Percentiles rank a stretch among this genome's conserved stretches.
Evolutionary conservation across 1,140 invertebrate species (phyloP).

Genomic region (Tribolium castaneum): DNA sequence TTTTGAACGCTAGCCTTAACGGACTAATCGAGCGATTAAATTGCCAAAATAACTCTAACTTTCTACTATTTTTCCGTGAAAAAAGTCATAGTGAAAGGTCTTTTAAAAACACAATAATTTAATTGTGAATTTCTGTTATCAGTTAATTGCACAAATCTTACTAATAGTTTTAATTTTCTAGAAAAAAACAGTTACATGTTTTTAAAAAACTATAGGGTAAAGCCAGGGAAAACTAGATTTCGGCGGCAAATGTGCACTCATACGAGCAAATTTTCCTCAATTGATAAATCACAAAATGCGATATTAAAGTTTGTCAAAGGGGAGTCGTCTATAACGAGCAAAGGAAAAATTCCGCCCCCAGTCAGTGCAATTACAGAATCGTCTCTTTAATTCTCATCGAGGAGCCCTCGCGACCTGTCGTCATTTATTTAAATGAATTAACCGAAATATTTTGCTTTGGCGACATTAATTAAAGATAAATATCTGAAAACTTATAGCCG

Average conservation of each 20-base stretch:
- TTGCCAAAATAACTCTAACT: too few relatives aligned
- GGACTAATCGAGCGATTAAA: too few relatives aligned
- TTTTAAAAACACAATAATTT: too few relatives aligned
- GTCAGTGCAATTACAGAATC: background rate
- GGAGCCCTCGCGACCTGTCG: background rate
- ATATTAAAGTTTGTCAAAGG: conserved; percentile 33
- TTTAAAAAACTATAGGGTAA: too few relatives aligned
- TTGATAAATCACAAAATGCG: conserved; percentile 25
- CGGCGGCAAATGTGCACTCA: background rate
- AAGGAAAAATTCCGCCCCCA: conserved; percentile 23
- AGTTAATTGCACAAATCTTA: too few relatives aligned
- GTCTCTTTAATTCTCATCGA: conserved; percentile 1
- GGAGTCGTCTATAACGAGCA: conserved; percentile 13
- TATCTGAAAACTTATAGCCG: conserved; percentile 4
- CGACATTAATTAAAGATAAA: conserved; percentile 36
- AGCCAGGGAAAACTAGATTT: too few relatives aligned
- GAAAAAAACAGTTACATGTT: too few relatives aligned
- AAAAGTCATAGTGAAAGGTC: too few relatives aligned
- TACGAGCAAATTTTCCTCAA: background rate
- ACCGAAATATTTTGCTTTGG: conserved; percentile 32
- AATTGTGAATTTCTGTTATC: too few relatives aligned
- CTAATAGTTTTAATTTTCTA: too few relatives aligned
- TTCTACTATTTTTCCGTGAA: too few relatives aligned
- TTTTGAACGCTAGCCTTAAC: too few relatives aligned
- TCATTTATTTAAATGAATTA: conserved; percentile 34